Evolutionary conservation across 2,888 invertebrate genomes (phyloP).

Genomic region (Listrodromus nycthemerus): DNA sequence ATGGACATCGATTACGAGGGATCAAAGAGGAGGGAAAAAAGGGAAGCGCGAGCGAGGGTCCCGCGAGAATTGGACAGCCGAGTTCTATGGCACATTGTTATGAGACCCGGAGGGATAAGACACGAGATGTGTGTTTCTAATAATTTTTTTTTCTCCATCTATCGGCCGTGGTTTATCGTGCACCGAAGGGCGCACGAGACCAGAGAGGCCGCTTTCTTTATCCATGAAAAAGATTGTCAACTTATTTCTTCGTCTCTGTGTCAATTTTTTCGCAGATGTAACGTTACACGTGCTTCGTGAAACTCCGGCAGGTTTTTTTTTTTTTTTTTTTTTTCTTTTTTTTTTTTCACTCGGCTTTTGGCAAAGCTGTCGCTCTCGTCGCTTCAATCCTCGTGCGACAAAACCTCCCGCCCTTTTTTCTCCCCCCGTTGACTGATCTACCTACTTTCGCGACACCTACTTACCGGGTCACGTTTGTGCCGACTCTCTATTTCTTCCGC

Average conservation of each 20-base stretch:
- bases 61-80: background rate
- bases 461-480: slow-evolving; percentile 33
- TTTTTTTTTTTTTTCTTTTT: no score
- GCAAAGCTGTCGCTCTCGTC: slow-evolving; percentile 3
- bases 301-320: no score
- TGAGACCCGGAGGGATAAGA: slow-evolving; percentile 14
- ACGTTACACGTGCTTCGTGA: background rate
- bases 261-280: slow-evolving; percentile 4
- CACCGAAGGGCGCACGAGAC: background rate
- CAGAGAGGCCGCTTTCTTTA: background rate
- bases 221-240: background rate
- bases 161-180: background rate
- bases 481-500: slow-evolving; percentile 15
- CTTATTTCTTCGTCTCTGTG: background rate
- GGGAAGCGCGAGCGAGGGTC: background rate
- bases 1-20: slow-evolving; percentile 32
- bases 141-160: slow-evolving; percentile 4
- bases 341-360: slow-evolving; percentile 28
- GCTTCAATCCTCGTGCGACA: slow-evolving; percentile 36
- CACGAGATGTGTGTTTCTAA: slow-evolving; percentile 3
- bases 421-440: slow-evolving; percentile 37
- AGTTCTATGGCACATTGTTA: slow-evolving; percentile 3
- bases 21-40: background rate
- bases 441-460: slow-evolving; percentile 28
- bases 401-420: slow-evolving; percentile 7